Evolutionary conservation across 2,888 invertebrate species (phyloP), one percentile per base, ranked within the genome.

Genomic region (Elegia similella): DNA sequence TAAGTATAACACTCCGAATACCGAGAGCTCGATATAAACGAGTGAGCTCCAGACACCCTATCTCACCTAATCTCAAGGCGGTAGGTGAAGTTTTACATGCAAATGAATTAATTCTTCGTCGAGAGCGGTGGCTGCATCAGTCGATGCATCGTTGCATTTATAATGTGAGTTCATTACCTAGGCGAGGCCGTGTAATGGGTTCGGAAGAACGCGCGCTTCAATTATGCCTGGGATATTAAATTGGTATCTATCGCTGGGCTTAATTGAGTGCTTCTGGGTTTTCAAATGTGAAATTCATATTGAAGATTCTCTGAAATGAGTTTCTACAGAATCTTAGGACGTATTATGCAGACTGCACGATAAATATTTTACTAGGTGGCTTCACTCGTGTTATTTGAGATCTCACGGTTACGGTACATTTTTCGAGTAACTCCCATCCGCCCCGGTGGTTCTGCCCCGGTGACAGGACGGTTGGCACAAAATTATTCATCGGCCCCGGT

Each of bases 41-140:
- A 32, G 50, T 32, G 7, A 52, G 17, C 58, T 65, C 61, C 58
- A 55, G 59, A 62, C 70, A 67, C 68, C 72, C 68, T 73, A 70
- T 72, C 77, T 71, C 68, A 75, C 73, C 78, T 80, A 82, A 84
- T 85, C 85, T 85, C 80, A 81, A 80, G 78, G 70, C 81, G 82
- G 80, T 81, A 75, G 79, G 75, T 77, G 78, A 84, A 88, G 84
- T 89, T 88, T 88, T 88, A 87, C 86, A 89, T 88, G 90, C 86
- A 90, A 90, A 90, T 89, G 88, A 89, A 89, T 89, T 88, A 89
- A 89, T 90, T 89, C 89, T 89, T 90, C 88, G 79, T 79, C 81
- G 79, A 42, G 78, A 77, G 80, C 73, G 63, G 59, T 68, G 67
- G 73, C 77, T 38, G 85, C 86, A 85, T 83, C 84, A 78, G 69